Evolutionary conservation across 2,113 vertebrate species (phyloP).

Genomic region (Nerophis ophidion): DNA sequence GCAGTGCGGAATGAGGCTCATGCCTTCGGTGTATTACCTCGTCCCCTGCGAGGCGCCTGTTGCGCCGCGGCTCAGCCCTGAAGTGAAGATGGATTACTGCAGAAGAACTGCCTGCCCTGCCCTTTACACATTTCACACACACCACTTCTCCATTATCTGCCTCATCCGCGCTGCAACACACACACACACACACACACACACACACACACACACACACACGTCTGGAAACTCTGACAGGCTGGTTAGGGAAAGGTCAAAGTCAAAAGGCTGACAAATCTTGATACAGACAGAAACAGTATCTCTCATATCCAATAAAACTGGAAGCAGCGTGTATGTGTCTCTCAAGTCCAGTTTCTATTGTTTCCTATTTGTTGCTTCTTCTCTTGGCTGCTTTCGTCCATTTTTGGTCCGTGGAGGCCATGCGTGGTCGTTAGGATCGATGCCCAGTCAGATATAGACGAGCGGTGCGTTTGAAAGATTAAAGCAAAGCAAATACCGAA

Average conservation of each 20-base stretch:
- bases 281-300: conserved; percentile 32
- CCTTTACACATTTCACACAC: conserved; percentile 62
- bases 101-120: conserved; percentile 57
- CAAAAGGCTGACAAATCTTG: conserved; percentile 58
- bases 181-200: conserved; percentile 43
- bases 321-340: conserved; percentile 24
- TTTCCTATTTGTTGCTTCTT: conserved; percentile 10
- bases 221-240: conserved; percentile 52
- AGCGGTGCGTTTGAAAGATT: conserved; percentile 24
- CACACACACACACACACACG: conserved; percentile 32
- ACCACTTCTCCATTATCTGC: conserved; percentile 60
- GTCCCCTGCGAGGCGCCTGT: conserved; percentile 52
- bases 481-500: conserved; percentile 12
- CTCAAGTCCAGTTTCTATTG: conserved; percentile 16
- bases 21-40: conserved; percentile 39
- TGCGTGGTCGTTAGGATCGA: conserved; percentile 18
- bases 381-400: background rate
- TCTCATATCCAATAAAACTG: conserved; percentile 40
- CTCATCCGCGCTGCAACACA: conserved; percentile 19
- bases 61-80: conserved; percentile 49
- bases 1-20: conserved; percentile 36
- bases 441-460: conserved; percentile 22
- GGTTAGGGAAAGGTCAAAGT: conserved; percentile 63
- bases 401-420: conserved; percentile 16
- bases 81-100: conserved; percentile 68